phyloP scores from a whole-genome alignment of 2,888 invertebrate genomes.

The Resseliella maxima region DNA sequence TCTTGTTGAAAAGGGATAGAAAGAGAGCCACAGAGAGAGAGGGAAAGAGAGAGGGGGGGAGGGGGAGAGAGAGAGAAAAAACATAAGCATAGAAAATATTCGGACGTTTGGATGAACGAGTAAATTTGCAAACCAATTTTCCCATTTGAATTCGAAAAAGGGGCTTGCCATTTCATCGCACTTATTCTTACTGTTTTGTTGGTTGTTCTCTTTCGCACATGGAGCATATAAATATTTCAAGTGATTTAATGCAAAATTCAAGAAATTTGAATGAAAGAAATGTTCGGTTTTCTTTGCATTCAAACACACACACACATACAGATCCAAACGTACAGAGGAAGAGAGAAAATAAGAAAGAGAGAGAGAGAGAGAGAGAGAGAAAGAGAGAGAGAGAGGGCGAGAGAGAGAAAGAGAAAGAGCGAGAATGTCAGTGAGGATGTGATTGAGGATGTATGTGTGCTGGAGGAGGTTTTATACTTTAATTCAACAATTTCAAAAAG shows the following conservation, averaged over 20 bases:
- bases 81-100: too few species aligned
- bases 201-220: neutral
- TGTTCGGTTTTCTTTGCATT: neutral
- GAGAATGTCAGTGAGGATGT: too few species aligned
- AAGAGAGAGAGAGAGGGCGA: too few species aligned
- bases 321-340: too few species aligned
- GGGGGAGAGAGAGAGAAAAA: too few species aligned
- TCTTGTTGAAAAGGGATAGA: neutral
- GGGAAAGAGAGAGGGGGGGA: too few species aligned
- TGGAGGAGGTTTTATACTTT: neutral
- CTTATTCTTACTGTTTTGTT: too few species aligned
- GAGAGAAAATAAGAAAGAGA: too few species aligned
- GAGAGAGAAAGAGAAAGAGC: too few species aligned
- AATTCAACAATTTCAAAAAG: slow-evolving; percentile 25
- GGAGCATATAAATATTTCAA: neutral
- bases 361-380: too few species aligned
- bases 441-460: neutral
- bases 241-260: neutral
- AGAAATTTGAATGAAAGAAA: neutral
- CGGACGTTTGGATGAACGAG: too few species aligned
- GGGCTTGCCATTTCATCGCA: neutral
- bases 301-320: neutral
- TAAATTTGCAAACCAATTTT: neutral
- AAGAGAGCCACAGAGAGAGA: too few species aligned
- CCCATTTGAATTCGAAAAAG: neutral